Base-by-base conservation (phyloP, 1,140 invertebrate species). In the Colletes gigas region DNA sequence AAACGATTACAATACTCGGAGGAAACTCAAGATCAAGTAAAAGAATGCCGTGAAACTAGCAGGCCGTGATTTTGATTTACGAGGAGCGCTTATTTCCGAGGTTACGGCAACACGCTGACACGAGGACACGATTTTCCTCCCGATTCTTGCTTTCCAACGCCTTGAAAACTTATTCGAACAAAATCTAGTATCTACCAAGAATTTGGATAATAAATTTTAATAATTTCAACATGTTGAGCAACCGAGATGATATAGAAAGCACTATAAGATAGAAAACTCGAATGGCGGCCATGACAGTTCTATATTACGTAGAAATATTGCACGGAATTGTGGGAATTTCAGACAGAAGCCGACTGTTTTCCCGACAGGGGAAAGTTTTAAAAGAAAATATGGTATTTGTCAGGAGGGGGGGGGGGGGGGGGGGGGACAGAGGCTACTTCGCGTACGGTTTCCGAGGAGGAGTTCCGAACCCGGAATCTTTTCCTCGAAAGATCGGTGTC, bases 71-170 rank as follows among this genome's bases (percentile, higher is more conserved):
- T 21, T 55, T 87, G 88, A 89, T 89, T 90, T 87, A 89, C 81
- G 76, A 59, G 65, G 17, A 71, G 39, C 17, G 39, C 67, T 44
- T 57, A 52, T 71, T 63, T 52, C 55, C 78, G 73, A 87, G 76
- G 83, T 76, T 85, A 83, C 54, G 73, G 79, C 82, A 75, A 88
- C 90, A 89, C 82, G 88, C 89, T 88, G 90, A 82, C 88, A 90
- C 90, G 88, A 91, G 89, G 88, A 86, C 91, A 88, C 88, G 55
- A 71, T 59, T 68, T 63, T 74, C 67, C 15, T 9, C 1, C 14
- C 3, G 12, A 6, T 10, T 4, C n/a, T 50, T 9, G 14, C 59
- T 41, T 17, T 54, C 12, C 1, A 41, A 39, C 14, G 4, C 2
- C 30, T 30, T 30, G 30, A 30, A 30, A 30, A 30, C 30, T 30